phyloP scores from a whole-genome alignment of 2,888 invertebrate genomes.

The Meandrusa payeni region DNA sequence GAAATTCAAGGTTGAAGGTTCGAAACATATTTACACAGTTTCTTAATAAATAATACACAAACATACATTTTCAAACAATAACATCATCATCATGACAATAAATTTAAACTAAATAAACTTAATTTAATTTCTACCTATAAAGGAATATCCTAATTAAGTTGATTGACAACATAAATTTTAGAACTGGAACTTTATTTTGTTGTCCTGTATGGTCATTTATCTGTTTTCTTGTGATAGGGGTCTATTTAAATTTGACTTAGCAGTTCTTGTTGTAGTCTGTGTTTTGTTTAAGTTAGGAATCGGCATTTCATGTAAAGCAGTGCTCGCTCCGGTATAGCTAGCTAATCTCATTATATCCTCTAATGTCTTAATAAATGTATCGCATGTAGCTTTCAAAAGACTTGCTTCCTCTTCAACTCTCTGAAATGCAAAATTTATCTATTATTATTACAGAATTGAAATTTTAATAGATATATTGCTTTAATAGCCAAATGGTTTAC shows the following conservation, averaged over 20 bases:
- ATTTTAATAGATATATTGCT: too few species aligned
- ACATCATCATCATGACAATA: neutral
- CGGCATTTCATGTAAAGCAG: constrained; percentile 57
- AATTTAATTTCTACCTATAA: too few species aligned
- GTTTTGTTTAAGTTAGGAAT: constrained; percentile 45
- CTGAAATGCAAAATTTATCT: constrained; percentile 58
- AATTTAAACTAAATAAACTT: too few species aligned
- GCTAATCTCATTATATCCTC: constrained; percentile 89
- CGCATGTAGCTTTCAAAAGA: constrained; percentile 88
- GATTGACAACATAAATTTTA: constrained; percentile 16
- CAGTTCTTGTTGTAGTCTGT: constrained; percentile 41
- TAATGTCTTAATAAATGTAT: constrained; percentile 90
- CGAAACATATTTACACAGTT: too few species aligned
- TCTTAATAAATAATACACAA: neutral
- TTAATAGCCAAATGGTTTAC: too few species aligned
- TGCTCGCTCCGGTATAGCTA: constrained; percentile 35
- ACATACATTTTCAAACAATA: constrained; percentile 10
- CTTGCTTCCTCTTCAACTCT: constrained; percentile 87
- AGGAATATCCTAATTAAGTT: constrained; percentile 16
- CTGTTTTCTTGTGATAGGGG: constrained; percentile 73
- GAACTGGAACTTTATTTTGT: too few species aligned
- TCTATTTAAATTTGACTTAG: constrained; percentile 56
- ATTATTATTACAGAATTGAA: neutral
- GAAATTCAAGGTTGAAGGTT: too few species aligned
- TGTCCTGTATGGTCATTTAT: too few species aligned